Base-by-base conservation (phyloP, 2,113 vertebrate species). In the Cheirogaleus medius region DNA sequence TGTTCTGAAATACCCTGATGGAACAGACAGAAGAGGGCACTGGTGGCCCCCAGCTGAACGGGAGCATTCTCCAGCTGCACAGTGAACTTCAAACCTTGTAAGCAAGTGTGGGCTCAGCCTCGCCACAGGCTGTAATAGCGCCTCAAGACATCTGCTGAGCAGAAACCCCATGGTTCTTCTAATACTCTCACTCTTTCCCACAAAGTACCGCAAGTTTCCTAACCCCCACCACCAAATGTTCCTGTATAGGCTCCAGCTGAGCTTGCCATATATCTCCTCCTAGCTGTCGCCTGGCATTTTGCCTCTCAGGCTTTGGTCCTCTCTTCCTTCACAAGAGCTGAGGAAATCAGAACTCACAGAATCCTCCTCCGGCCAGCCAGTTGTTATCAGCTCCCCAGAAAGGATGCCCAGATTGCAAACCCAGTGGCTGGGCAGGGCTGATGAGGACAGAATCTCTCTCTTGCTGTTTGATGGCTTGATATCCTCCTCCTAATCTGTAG, bases 121-220 rank as follows among this genome's bases (percentile, higher is more conserved):
- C 58, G 91, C 15, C 54, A 68, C 5, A 49, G 76, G 60, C 81
- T 95, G 6, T 66, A 94, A 85, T 42, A 56, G 92, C 47, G 85
- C 94, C 92, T 94, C 82, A 52, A 81, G 85, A 78, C 87, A 94
- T 73, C 91, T 96, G 91, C 94, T 80, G 66, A 90, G 66, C 77
- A 81, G 81, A 94, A 85, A 84, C 71, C 93, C 66, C 66, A 21
- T 1, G 66, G 95, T 68, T 91, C 83, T 92, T 73, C 95, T 86
- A 97, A 94, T 87, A 47, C 76, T 76, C 89, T 92, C 93, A 77
- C 88, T 78, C 82, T 93, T 93, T 74, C 49, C 96, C 87, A 82
- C 54, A 86, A 97, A 94, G 89, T 76, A 44, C 78, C 32, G 13
- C 34, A 58, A 42, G 54, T 90, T 83, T 91, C 49, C 87, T 90